Conservation (phyloP, 2,113 vertebrate species). For the Ursus arctos region DNA sequence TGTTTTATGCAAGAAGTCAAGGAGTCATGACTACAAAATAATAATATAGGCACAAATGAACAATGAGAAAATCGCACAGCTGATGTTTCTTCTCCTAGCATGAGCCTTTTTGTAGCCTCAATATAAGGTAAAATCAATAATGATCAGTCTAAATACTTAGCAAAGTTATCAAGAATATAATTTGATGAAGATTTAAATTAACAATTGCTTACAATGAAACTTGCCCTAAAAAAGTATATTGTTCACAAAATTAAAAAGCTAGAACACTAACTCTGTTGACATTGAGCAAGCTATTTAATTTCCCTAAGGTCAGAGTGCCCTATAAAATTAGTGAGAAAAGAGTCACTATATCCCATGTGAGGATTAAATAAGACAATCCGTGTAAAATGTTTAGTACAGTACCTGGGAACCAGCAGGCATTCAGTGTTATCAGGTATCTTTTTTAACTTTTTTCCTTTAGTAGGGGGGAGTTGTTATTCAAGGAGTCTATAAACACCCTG, state of each 20-base stretch:
- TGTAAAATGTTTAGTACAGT: background rate
- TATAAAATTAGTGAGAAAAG: background rate
- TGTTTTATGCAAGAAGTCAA: background rate
- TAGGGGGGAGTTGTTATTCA: background rate
- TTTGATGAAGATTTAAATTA: conserved; percentile 25
- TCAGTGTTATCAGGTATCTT: background rate
- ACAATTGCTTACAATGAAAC: background rate
- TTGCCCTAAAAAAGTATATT: background rate
- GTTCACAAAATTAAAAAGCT: background rate
- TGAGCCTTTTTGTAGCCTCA: background rate
- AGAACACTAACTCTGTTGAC: background rate
- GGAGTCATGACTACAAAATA: background rate
- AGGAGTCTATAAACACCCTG: background rate
- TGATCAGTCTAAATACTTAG: background rate
- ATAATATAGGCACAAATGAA: background rate
- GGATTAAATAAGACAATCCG: background rate
- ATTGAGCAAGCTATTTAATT: background rate
- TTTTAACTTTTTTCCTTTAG: background rate
- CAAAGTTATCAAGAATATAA: conserved; percentile 30
- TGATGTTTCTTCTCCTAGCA: background rate
- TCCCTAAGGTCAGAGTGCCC: background rate
- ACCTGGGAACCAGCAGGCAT: background rate
- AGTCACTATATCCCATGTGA: background rate
- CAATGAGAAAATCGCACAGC: background rate
- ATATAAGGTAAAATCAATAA: background rate